These are phyloP conservation scores for Penaeus monodon DNA, from an alignment of 2,888 invertebrate species.

Conservation along the genomic window DNA sequence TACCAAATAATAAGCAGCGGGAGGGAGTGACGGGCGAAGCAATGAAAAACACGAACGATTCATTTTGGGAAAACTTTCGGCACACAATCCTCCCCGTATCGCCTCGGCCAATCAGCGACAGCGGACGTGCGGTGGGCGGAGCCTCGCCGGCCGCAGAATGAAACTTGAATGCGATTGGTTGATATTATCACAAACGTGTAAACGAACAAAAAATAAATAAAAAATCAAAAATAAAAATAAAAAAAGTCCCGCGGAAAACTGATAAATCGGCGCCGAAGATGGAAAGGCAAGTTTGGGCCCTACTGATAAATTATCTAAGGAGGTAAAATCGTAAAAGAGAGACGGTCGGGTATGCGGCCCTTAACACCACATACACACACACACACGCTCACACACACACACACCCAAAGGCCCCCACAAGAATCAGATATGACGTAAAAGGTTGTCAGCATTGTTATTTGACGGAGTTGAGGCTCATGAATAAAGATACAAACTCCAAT, in stretches of 20 bases:
- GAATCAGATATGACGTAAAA: constrained; percentile 50
- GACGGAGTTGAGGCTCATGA: constrained; percentile 41
- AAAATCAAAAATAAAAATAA: too few species aligned
- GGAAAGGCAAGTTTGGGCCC: constrained; percentile 23
- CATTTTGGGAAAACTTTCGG: constrained; percentile 27
- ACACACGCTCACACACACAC: neutral
- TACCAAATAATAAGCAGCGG: too few species aligned
- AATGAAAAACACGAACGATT: constrained; percentile 21
- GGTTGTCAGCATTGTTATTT: constrained; percentile 52
- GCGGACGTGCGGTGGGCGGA: constrained; percentile 48
- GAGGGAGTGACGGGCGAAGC: neutral
- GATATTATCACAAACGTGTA: constrained; percentile 52
- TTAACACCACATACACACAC: neutral
- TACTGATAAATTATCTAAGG: constrained; percentile 36
- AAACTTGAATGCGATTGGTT: constrained; percentile 56
- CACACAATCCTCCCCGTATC: constrained; percentile 40
- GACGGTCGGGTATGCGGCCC: constrained; percentile 2
- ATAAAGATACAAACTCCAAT: constrained; percentile 36
- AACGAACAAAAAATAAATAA: constrained; percentile 33
- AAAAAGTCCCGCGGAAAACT: constrained; percentile 40
- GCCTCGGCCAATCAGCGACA: constrained; percentile 50
- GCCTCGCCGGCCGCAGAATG: constrained; percentile 50
- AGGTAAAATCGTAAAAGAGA: neutral
- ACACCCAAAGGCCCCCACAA: constrained; percentile 19
- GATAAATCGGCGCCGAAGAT: constrained; percentile 16